These are phyloP conservation scores for Drosophila yakuba DNA, from an alignment of 1,140 invertebrate species.

Conservation along the genomic window DNA sequence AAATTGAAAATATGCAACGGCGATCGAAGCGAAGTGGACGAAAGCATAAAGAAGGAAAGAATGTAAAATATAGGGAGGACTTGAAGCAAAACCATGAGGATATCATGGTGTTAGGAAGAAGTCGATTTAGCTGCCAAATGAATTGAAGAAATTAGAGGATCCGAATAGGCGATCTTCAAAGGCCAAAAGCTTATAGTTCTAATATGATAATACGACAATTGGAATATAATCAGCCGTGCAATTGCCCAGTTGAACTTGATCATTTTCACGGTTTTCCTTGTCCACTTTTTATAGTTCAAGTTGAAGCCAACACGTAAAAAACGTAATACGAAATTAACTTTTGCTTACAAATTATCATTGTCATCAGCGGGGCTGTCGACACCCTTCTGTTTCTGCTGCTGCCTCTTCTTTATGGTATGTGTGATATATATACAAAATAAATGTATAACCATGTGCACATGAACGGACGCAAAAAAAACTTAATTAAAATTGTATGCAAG, in stretches of 20 bases:
- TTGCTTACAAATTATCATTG: slow-evolving; percentile 41
- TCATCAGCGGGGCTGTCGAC: slow-evolving; percentile 18
- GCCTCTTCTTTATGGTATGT: slow-evolving; percentile 15
- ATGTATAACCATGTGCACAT: slow-evolving; percentile 28
- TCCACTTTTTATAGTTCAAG: slow-evolving; percentile 34
- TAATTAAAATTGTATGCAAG: slow-evolving; percentile 81
- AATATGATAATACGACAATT: too few relatives aligned
- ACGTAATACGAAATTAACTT: slow-evolving; percentile 18
- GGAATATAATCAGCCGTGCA: not conserved
- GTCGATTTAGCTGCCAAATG: not conserved
- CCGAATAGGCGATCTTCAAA: not conserved
- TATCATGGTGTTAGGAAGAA: not conserved
- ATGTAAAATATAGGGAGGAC: not conserved
- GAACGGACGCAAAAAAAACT: slow-evolving; percentile 38
- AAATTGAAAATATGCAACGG: slow-evolving; percentile 47
- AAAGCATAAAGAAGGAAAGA: slow-evolving; percentile 15
- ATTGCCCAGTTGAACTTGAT: slow-evolving; percentile 34
- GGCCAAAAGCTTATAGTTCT: too few relatives aligned
- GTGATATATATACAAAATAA: slow-evolving; percentile 22
- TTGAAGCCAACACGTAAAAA: slow-evolving; percentile 24
- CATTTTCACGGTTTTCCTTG: slow-evolving; percentile 24
- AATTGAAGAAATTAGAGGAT: not conserved
- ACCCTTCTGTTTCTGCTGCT: slow-evolving; percentile 29
- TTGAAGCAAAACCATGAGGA: too few relatives aligned
- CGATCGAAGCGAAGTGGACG: slow-evolving; percentile 12